Conservation (phyloP, 2,888 invertebrate species). For the Ptychoptera albimana region DNA sequence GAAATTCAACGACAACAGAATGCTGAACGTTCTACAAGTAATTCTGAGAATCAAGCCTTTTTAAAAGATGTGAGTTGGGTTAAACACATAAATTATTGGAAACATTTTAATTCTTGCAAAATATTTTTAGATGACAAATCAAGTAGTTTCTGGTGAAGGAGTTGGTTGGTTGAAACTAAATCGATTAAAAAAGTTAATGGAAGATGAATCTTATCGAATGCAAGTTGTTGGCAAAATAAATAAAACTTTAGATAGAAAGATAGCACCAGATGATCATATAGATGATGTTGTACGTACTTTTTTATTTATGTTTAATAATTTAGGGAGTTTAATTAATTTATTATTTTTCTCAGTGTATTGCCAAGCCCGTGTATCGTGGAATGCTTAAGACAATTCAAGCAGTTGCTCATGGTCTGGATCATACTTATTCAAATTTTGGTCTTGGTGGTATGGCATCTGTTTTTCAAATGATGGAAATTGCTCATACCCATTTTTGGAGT, state of each 20-base stretch:
- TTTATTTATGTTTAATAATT: slow-evolving; percentile 6
- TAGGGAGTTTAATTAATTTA: not conserved
- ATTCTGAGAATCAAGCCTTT: slow-evolving; percentile 85
- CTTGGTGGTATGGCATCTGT: slow-evolving; percentile 95
- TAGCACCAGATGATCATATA: slow-evolving; percentile 89
- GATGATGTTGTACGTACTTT: slow-evolving; percentile 78
- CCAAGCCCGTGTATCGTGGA: slow-evolving; percentile 89
- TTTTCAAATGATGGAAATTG: slow-evolving; percentile 93
- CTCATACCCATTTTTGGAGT: slow-evolving; percentile 97
- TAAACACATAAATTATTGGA: not conserved
- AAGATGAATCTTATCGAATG: slow-evolving; percentile 95
- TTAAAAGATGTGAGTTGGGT: slow-evolving; percentile 60
- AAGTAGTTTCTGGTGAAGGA: slow-evolving; percentile 28
- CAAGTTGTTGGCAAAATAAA: slow-evolving; percentile 91
- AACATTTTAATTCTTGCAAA: not conserved
- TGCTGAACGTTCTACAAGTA: slow-evolving; percentile 54
- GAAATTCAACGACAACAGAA: slow-evolving; percentile 51
- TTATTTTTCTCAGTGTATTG: slow-evolving; percentile 70
- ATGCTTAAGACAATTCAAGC: slow-evolving; percentile 86
- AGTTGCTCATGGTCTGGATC: slow-evolving; percentile 78
- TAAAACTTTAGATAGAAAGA: slow-evolving; percentile 79
- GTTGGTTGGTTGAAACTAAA: slow-evolving; percentile 94
- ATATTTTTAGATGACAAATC: slow-evolving; percentile 12
- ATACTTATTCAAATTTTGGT: slow-evolving; percentile 83
- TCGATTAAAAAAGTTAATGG: slow-evolving; percentile 88